These are phyloP conservation scores for Sylvia borin DNA, from an alignment of 2,797 vertebrate species.

Conservation along the genomic window DNA sequence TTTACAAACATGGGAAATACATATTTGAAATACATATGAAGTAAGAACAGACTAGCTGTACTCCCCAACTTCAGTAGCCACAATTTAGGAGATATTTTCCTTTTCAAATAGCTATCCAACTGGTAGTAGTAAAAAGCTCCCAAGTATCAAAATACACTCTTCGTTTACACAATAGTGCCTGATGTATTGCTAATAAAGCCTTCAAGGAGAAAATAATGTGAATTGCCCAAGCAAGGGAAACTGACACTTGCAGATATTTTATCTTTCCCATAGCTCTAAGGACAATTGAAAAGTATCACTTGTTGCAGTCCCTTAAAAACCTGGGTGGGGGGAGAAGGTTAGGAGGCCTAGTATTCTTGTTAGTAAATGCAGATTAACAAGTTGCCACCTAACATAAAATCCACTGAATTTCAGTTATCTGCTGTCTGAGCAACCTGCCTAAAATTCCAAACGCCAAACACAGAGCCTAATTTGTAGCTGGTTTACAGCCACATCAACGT, in stretches of 20 bases:
- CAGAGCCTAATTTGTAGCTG: neutral
- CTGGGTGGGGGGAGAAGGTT: neutral
- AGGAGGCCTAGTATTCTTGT: neutral
- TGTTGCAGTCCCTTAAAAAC: constrained; percentile 1
- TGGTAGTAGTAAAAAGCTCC: neutral
- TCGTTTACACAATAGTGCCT: neutral
- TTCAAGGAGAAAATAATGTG: constrained; percentile 21
- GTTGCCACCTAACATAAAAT: neutral
- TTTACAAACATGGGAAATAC: neutral
- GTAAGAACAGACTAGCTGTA: neutral
- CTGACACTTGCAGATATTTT: neutral
- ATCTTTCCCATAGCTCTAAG: neutral
- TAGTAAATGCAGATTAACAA: constrained; percentile 30
- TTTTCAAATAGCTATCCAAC: neutral
- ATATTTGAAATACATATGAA: neutral
- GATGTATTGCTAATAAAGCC: constrained; percentile 20
- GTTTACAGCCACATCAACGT: constrained; percentile 14
- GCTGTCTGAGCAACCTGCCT: neutral
- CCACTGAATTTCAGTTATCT: constrained; percentile 16
- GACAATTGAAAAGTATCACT: neutral
- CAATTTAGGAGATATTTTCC: neutral
- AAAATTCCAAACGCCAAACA: neutral
- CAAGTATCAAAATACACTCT: neutral
- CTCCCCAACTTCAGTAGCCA: neutral
- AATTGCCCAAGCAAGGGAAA: neutral